phyloP scores from a whole-genome alignment of 2,113 vertebrate genomes.

The Chloropsis cyanopogon region DNA sequence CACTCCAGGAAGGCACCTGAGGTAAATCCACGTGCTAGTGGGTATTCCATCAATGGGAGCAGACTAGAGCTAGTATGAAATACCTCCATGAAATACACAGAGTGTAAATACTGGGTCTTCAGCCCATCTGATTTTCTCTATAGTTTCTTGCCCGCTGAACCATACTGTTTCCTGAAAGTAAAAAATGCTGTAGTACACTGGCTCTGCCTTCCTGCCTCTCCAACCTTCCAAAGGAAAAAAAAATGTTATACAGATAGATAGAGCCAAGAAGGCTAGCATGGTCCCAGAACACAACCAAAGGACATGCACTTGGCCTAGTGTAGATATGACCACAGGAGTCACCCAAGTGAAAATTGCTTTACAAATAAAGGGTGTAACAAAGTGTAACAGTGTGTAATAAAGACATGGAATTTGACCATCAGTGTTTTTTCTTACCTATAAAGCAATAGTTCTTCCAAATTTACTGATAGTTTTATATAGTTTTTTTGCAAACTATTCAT shows the following conservation, averaged over 20 bases:
- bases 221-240: neutral
- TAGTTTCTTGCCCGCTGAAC: neutral
- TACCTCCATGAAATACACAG: neutral
- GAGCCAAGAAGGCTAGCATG: neutral
- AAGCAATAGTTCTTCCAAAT: neutral
- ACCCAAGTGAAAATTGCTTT: neutral
- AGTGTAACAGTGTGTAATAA: neutral
- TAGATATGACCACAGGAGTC: neutral
- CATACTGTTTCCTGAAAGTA: neutral
- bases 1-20: neutral
- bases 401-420: neutral
- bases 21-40: neutral
- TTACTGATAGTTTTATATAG: neutral
- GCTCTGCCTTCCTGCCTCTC: neutral
- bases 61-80: neutral
- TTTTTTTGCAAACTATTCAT: neutral
- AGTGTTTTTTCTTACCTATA: neutral
- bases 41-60: neutral
- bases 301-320: neutral
- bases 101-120: neutral
- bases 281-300: neutral
- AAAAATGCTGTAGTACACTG: neutral
- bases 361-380: neutral
- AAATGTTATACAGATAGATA: neutral
- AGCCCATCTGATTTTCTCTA: neutral